These are phyloP conservation scores for Geodia barretti DNA, from an alignment of 37 sponge, comb jelly and placozoan species.

Conservation along the genomic window DNA sequence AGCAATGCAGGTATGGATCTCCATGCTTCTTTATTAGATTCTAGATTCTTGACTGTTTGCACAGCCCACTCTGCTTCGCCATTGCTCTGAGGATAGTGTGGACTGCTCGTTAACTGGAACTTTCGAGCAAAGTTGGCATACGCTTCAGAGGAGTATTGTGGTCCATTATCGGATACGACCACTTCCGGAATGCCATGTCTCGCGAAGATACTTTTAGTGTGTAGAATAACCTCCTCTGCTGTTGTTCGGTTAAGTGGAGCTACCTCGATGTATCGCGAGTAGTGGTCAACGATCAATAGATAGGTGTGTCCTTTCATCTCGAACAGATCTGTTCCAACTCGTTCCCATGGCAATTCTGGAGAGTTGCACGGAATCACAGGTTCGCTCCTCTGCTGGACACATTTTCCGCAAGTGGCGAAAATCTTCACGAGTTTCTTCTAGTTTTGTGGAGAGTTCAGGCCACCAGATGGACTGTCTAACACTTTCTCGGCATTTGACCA, in stretches of 20 bases:
- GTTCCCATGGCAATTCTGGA: constrained; percentile 6
- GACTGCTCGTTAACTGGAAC: constrained; percentile 10
- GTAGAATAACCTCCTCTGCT: not conserved
- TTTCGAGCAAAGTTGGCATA: not conserved
- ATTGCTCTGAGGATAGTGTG: constrained; percentile 18
- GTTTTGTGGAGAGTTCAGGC: constrained; percentile 32
- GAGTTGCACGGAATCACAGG: not conserved
- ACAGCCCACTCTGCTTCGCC: constrained; percentile 33
- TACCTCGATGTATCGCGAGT: constrained; percentile 18
- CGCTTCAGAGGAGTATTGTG: constrained; percentile 5
- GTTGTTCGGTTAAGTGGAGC: constrained; percentile 16
- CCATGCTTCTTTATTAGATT: not conserved
- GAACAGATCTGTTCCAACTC: constrained; percentile 25
- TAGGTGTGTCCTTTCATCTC: constrained; percentile 23
- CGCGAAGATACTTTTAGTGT: constrained; percentile 10
- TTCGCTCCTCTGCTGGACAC: not conserved
- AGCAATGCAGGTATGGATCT: not conserved
- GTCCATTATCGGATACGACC: constrained; percentile 24
- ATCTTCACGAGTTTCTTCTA: constrained; percentile 12
- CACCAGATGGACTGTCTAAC: constrained; percentile 52
- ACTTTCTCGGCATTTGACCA: constrained; percentile 34
- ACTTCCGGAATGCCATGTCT: constrained; percentile 9
- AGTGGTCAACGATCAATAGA: constrained; percentile 21
- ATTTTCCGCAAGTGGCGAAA: not conserved
- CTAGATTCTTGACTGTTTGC: constrained; percentile 18